Base-by-base conservation (phyloP, 1,140 invertebrate species). In the Drosophila baimaii region DNA sequence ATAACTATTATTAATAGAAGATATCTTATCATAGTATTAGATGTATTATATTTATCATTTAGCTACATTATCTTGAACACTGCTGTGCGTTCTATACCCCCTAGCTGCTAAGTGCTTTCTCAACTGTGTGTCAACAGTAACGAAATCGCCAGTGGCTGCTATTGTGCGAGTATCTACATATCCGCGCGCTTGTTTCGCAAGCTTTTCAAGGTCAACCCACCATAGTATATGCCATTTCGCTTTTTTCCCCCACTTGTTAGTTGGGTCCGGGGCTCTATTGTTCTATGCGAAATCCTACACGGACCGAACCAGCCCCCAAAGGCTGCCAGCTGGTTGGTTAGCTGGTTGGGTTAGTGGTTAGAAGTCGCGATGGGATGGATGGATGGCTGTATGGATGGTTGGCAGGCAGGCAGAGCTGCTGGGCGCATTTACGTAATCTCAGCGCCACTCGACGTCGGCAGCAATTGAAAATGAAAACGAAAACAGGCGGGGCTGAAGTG, bases 361-460 rank as follows among this genome's bases (percentile, higher is more conserved):
- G 59, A 33, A 66, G 43, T 64, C 41, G n/a, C 33, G 2, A 3
- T 51, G 59, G 59, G 19, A 69, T 41, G 27, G 61, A 66, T 23
- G 52, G 7, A 44, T 47, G 27, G 33, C 12, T 29, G 55, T 8
- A 25, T 49, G 57, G 57, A 6, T 31, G 59, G 49, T 39, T 54
- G 58, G 54, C 21, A 63, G 21, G 46, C 23, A n/a, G 19, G 33
- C 17, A 63, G 77, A 74, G 54, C 74, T 81, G 69, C 56, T 69
- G 80, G 59, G 77, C 31, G 71, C 41, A 66, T 86, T 85, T 85
- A 85, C 78, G 81, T 85, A 85, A 85, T 85, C 78, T 52, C 62
- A 49, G 77, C 72, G 81, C 81, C 81, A 80, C 77, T 85, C 57
- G 68, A 70, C 68, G 51, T 23, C 31, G 66, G 46, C 43, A 52